Base-by-base conservation (phyloP, 2,113 vertebrate species). In the Thamnaconus septentrionalis region DNA sequence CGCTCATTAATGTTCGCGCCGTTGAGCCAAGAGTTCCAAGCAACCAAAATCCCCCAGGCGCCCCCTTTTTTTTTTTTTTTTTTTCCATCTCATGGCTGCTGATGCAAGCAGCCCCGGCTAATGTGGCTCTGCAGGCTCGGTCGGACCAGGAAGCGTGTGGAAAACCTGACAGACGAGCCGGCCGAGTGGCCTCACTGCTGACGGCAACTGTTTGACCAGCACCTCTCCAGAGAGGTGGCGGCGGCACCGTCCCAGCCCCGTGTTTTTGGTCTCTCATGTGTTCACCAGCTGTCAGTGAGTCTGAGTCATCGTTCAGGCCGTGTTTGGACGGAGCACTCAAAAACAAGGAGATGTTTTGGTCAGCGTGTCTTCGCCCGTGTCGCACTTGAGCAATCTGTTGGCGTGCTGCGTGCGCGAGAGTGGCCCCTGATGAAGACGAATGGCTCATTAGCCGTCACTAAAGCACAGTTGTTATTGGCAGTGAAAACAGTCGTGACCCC, bases 1-100 rank as follows among this genome's bases (percentile, higher is more conserved):
- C 0, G 9, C 45, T 92, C 89, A 85, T 93, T 93, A 94, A 93
- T 86, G 84, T 80, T 31, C 18, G 18, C 75, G 12, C 41, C 51
- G 86, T 83, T 88, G 78, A 31, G 18, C 18, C 18, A 31, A 31
- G 18, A 31, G 18, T 31, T 31, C 18, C 18, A 31, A 31, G 18
- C 18, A 31, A 31, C 18, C 18, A 31, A 80, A 85, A 79, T 91
- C 87, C 91, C 87, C 86, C 81, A 79, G 79, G 85, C 90, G 87
- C 75, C 88, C 84, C 18, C n/a, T n/a, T n/a, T n/a, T n/a, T n/a
- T n/a, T n/a, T n/a, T n/a, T n/a, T n/a, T 91, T 91, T 91, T 94
- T 92, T 82, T 77, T 59, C 54, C n/a, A 54, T 77, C 66, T 76
- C 41, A 31, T 56, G 73, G 56, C 55, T 82, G 53, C 44, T 45